A percentile compares a stretch with the other conserved stretches of the same genome.
These are phyloP conservation scores for Temnothorax rugatulus DNA, from an alignment of 2,888 invertebrate genomes.

Conservation along the genomic window DNA sequence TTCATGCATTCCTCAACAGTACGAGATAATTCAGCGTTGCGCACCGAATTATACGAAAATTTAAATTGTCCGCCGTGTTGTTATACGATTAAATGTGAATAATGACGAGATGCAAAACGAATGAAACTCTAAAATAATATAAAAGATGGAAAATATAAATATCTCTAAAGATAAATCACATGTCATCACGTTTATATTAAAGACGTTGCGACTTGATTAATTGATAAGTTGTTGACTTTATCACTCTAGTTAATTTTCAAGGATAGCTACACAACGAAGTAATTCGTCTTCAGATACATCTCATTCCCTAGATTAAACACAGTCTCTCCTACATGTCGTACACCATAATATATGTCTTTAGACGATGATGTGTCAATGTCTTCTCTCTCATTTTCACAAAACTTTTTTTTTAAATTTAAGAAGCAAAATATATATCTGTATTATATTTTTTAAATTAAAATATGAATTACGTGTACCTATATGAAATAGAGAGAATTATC, in stretches of 20 bases:
- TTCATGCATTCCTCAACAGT: neutral
- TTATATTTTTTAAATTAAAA: conserved; percentile 24
- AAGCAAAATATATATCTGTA: neutral
- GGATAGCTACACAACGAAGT: neutral
- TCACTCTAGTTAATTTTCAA: neutral
- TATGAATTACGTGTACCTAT: neutral
- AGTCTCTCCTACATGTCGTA: neutral
- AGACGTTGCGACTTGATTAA: neutral
- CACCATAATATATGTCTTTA: neutral
- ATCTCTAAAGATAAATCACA: neutral
- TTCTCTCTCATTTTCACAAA: neutral
- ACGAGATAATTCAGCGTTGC: neutral
- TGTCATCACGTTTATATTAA: neutral
- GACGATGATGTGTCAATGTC: conserved; percentile 16
- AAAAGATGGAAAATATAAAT: neutral
- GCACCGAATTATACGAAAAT: neutral
- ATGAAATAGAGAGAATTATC: neutral
- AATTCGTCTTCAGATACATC: conserved; percentile 4
- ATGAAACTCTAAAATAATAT: neutral
- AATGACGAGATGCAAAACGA: neutral
- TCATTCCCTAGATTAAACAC: conserved; percentile 10
- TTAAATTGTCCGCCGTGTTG: neutral
- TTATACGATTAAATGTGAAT: neutral
- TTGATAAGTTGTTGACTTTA: neutral
- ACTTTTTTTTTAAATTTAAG: conserved; percentile 17